A percentile compares a stretch with the other conserved stretches of the same genome.
Evolutionary conservation across 2,888 invertebrate genomes (phyloP).

Genomic region (Ypsolopha scabrella): DNA sequence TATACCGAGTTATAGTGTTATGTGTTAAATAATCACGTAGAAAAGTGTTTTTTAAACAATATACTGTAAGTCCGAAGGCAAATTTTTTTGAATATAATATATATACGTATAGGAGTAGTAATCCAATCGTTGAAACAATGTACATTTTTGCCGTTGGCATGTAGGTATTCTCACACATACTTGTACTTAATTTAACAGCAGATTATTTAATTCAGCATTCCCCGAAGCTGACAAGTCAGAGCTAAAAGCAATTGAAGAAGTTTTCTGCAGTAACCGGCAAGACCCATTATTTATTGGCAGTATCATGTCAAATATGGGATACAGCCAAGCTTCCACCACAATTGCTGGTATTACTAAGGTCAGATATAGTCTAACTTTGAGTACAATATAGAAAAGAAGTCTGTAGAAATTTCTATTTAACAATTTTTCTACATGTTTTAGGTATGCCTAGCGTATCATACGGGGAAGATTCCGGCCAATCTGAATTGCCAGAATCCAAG

Average conservation of each 20-base stretch:
- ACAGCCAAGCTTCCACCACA: conserved; percentile 13
- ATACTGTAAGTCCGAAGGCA: too few species aligned
- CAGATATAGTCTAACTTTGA: not conserved
- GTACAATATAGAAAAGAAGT: too few species aligned
- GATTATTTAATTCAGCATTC: conserved; percentile 29
- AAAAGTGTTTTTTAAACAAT: too few species aligned
- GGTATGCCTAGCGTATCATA: conserved; percentile 74
- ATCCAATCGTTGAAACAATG: too few species aligned
- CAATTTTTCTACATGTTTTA: conserved; percentile 17
- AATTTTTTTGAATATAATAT: too few species aligned
- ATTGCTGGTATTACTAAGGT: conserved; percentile 57
- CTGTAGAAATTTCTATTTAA: too few species aligned
- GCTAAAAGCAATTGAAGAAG: conserved; percentile 67
- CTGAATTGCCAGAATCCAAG: conserved; percentile 75
- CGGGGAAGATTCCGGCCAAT: conserved; percentile 77
- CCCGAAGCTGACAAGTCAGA: conserved; percentile 71
- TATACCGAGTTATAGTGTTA: too few species aligned
- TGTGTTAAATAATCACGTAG: too few species aligned
- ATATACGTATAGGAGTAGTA: too few species aligned
- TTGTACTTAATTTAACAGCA: not conserved
- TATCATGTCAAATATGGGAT: conserved; percentile 45
- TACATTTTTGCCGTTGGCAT: too few species aligned
- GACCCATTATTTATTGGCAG: conserved; percentile 68
- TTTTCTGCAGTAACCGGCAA: conserved; percentile 62
- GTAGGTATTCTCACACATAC: too few species aligned